Conservation (phyloP, 1,140 invertebrate genomes). For the Saxidomus purpurata region DNA sequence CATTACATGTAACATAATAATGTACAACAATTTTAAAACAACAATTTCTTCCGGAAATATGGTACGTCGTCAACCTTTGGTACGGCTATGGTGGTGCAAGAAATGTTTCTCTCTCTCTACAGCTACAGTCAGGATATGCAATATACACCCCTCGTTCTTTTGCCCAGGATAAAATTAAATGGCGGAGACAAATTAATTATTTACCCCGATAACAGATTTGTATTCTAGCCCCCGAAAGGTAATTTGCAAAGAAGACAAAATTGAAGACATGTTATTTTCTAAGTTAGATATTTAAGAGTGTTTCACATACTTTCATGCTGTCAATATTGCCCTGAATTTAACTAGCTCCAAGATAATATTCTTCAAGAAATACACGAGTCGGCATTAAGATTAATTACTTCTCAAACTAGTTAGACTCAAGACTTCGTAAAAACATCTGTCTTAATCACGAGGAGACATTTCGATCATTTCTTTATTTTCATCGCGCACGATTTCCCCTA, state of each 20-base stretch:
- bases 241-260: background rate
- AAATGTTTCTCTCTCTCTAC: too few relatives aligned
- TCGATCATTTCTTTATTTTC: constrained; percentile 39
- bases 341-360: constrained; percentile 34
- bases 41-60: too few relatives aligned
- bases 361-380: constrained; percentile 15
- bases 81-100: too few relatives aligned
- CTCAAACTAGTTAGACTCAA: constrained; percentile 33
- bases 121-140: too few relatives aligned
- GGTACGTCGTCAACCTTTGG: too few relatives aligned
- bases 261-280: background rate
- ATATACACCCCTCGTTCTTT: too few relatives aligned
- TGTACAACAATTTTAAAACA: too few relatives aligned
- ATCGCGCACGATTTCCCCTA: constrained; percentile 42
- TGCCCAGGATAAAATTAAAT: too few relatives aligned
- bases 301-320: constrained; percentile 48
- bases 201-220: too few relatives aligned
- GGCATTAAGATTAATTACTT: constrained; percentile 52
- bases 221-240: too few relatives aligned
- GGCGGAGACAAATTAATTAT: too few relatives aligned
- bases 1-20: too few relatives aligned
- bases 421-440: constrained; percentile 48
- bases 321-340: background rate
- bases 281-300: constrained; percentile 16
- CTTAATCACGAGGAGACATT: constrained; percentile 15